phyloP scores from a whole-genome alignment of 2,888 invertebrate species.

The Eucera pruinosa region DNA sequence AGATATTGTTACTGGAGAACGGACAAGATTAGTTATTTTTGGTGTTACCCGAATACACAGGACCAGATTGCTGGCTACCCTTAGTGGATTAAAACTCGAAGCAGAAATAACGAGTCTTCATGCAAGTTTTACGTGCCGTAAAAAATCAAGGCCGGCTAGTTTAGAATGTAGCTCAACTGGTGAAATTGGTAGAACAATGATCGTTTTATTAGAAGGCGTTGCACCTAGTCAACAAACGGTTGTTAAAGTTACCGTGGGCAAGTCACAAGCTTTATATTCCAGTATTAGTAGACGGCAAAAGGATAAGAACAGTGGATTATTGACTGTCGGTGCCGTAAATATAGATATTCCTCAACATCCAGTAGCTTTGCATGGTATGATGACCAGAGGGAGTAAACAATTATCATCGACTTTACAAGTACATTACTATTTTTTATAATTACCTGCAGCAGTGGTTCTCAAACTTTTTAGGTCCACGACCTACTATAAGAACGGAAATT shows the following conservation, averaged over 20 bases:
- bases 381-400: slow-evolving; percentile 97
- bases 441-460: no score
- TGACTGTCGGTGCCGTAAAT: slow-evolving; percentile 95
- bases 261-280: slow-evolving; percentile 96
- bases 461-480: no score
- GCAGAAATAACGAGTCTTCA: slow-evolving; percentile 97
- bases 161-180: slow-evolving; percentile 93
- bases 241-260: slow-evolving; percentile 95
- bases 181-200: slow-evolving; percentile 96
- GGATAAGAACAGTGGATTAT: slow-evolving; percentile 92
- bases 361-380: slow-evolving; percentile 98
- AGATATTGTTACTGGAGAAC: slow-evolving; percentile 86
- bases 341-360: slow-evolving; percentile 99
- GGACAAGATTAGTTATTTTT: slow-evolving; percentile 92
- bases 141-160: slow-evolving; percentile 90
- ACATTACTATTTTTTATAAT: slow-evolving; percentile 36
- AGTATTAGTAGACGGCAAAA: slow-evolving; percentile 91
- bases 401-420: slow-evolving; percentile 96
- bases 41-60: slow-evolving; percentile 95
- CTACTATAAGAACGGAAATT: no score
- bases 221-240: slow-evolving; percentile 97
- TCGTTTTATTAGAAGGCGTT: slow-evolving; percentile 95
- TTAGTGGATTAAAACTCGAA: slow-evolving; percentile 97
- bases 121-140: slow-evolving; percentile 96
- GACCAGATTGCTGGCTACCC: slow-evolving; percentile 93